Base-by-base conservation (phyloP, 1,140 invertebrate genomes). In the Odontomachus brunneus region DNA sequence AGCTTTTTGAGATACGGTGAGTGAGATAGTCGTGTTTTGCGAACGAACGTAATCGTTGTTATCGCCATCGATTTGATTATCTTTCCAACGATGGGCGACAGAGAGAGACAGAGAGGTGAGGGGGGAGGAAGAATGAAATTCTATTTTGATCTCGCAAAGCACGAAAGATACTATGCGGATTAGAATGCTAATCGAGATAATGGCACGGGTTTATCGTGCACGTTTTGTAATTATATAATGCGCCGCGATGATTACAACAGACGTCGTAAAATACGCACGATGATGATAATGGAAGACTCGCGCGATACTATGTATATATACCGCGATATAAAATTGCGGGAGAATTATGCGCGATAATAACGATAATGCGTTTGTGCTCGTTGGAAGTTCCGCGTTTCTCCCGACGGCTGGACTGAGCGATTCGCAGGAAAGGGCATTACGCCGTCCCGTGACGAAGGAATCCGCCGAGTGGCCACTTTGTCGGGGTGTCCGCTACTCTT, bases 101-200 rank as follows among this genome's bases (percentile, higher is more conserved):
- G 17, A 73, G 24, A 33, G 59, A 38, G 67, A 62, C 22, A 51
- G 51, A 60, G 19, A 44, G 38, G 26, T 9, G 9, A 62, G 33
- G 33, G 48, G 48, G 55, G 55, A 51, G 17, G 49, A 62, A 24
- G 26, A 74, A 60, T 48, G 44, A n/a, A 84, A 51, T 84, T 72
- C 66, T 80, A 84, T 85, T 80, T 85, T 72, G 15, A 84, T 72
- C 63, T 76, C 33, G 29, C 59, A 33, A 84, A 66, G 60, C 38
- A 72, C 66, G 22, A 66, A 24, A 49, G 38, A 22, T 65, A 74
- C 63, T 63, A 63, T 67, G 76, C 22, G 55, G 14, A 66, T 76
- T 65, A 83, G 33, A 85, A 19, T 7, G 22, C 26, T 44, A 48
- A 73, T n/a, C 38, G 33, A 29, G 38, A 60, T 57, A 62, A 17